Evolutionary conservation across 2,797 vertebrate genomes (phyloP), one percentile per base, ranked within the genome.

Genomic region (Falco biarmicus): DNA sequence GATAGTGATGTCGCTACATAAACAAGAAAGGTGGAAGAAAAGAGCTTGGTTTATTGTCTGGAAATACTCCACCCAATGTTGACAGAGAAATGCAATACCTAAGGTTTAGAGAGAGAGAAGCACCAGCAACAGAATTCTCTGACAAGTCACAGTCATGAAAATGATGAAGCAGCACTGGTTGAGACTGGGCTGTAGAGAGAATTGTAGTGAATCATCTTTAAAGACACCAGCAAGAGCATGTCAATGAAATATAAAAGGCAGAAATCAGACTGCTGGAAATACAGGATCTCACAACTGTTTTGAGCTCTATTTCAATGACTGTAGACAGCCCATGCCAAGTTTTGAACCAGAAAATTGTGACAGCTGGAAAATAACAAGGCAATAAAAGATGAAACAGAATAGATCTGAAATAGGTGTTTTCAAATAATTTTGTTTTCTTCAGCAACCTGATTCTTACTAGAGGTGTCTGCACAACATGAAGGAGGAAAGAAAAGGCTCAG

Each of bases 191-290:
- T 88, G 41, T 47, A 74, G 43, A 85, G 39, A 75, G 50, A 89
- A 87, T 84, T 57, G 45, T 63, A 87, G 61, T 45, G 70, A 84
- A 91, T 50, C 45, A 80, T 15, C 80, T 96, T 73, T 65, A 83
- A 66, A 81, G 61, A 56, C 48, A 91, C 45, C 66, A 91, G 41
- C 66, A 84, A 94, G 61, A 92, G 65, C 39, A 74, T 86, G 93
- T 94, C 65, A 89, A 1, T 87, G 61, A 71, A 84, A 86, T 65
- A 78, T 5, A 85, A 86, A 45, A 70, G 57, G 57, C 80, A 63
- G 53, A 32, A 80, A 70, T 56, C 66, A 83, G 83, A 39, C 68
- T 85, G 71, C 60, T 90, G 64, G 76, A 66, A 61, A 70, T 12
- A 29, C 1, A 78, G 73, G 45, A 54, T 50, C 84, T 68, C 87